Evolutionary conservation across 2,888 invertebrate genomes (phyloP), one percentile per base, ranked within the genome.

Genomic region (Cybosia mesomella): DNA sequence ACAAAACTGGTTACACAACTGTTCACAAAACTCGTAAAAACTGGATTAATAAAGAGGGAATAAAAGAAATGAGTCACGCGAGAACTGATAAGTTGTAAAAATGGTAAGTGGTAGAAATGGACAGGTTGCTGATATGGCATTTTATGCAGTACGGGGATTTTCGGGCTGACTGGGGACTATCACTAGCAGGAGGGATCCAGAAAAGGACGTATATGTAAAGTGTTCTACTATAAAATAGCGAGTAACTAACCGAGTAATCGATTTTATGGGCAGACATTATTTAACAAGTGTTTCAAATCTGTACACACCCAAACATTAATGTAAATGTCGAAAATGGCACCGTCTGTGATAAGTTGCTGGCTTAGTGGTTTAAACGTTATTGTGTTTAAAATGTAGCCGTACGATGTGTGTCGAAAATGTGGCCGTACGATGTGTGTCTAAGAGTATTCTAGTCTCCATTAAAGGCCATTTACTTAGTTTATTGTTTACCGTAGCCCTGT

Each of bases 291-390:
- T 43, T 43, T 7, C 43, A 43, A 49, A 49, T n/a, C 49, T n/a
- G 18, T 49, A 49, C 49, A 39, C 39, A 49, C 49, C 49, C n/a
- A 49, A 55, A 24, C 24, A 15, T 24, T 55, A 7, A 55, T 24
- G 24, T 15, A 24, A 55, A 55, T 24, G 55, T 8, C 55, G 24
- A 24, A 4, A 24, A 55, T 24, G 22, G 13, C 22, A 13, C 15
- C 5, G 13, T 55, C 24, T 15, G 24, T 24, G 24, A 22, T 55
- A 55, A 55, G 24, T 39, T 62, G 28, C 49, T 22, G 18, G 49
- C 49, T 43, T 62, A n/a, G 43, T 24, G 43, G 49, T 49, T 53
- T 13, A 49, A 28, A 62, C 55, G 55, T 22, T 24, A 55, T 55
- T 55, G 22, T 55, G 24, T 55, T 13, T 13, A 55, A 55, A 55